Percentiles rank a stretch among this genome's conserved stretches.
Evolutionary conservation across 2,797 vertebrate genomes (phyloP).

Genomic region (Hemitrygon akajei): DNA sequence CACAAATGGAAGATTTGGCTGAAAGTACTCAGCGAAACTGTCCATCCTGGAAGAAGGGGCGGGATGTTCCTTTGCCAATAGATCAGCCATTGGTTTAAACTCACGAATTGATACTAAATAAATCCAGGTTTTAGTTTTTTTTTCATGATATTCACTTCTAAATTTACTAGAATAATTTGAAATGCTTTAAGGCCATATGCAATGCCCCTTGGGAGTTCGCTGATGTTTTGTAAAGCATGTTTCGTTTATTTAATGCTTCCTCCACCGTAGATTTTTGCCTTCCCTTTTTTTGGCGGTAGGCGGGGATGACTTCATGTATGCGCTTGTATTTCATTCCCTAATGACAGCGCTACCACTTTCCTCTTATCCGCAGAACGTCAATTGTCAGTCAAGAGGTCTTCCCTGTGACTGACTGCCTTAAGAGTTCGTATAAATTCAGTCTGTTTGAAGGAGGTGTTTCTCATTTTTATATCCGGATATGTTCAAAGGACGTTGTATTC

Average conservation of each 20-base stretch:
- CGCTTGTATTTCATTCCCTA: not conserved
- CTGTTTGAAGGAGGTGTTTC: not conserved
- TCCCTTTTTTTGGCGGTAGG: not conserved
- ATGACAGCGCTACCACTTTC: not conserved
- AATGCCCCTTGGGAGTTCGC: too few relatives aligned
- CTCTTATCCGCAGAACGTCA: not conserved
- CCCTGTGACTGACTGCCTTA: not conserved
- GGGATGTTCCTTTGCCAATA: conserved; percentile 6
- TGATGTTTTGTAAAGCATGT: too few relatives aligned
- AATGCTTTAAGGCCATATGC: not conserved
- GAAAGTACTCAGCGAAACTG: conserved; percentile 38
- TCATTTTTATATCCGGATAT: not conserved
- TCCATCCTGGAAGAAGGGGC: conserved; percentile 24
- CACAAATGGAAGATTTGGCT: conserved; percentile 56
- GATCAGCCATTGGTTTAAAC: not conserved
- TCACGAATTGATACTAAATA: not conserved
- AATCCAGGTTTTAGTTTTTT: not conserved
- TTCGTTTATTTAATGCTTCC: not conserved
- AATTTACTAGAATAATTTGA: not conserved
- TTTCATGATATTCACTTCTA: not conserved
- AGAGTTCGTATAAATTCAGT: not conserved
- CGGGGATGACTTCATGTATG: too few relatives aligned
- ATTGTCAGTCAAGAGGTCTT: conserved; percentile 15
- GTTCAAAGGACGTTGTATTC: not conserved
- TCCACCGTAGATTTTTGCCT: not conserved